Evolutionary conservation across 2,113 vertebrate genomes (phyloP).

Genomic region (Spilogale gracilis): DNA sequence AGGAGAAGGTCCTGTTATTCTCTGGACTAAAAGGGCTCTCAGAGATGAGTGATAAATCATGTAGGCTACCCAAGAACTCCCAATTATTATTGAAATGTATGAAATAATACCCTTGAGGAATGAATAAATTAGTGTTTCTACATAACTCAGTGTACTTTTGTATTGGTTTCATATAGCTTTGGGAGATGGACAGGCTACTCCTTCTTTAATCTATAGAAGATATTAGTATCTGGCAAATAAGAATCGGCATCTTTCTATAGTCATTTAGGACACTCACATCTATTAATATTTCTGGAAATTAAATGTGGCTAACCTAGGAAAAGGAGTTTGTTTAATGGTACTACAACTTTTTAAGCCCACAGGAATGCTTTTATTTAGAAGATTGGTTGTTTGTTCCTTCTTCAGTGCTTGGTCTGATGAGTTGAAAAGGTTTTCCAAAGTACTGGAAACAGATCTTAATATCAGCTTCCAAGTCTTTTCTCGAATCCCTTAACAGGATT

Average conservation of each 20-base stretch:
- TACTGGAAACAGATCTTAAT: conserved; percentile 74
- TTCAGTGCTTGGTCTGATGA: conserved; percentile 71
- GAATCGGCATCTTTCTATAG: background rate
- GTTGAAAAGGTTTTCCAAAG: conserved; percentile 77
- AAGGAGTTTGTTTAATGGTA: conserved; percentile 54
- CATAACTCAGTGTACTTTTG: conserved; percentile 1
- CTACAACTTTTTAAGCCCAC: conserved; percentile 67
- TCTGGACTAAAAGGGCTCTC: background rate
- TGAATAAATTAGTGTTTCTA: background rate
- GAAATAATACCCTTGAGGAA: background rate
- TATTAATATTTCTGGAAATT: conserved; percentile 56
- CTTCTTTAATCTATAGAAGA: background rate
- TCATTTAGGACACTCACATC: background rate
- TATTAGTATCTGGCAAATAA: conserved; percentile 16
- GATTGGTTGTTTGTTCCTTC: conserved; percentile 76
- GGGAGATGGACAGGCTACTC: background rate
- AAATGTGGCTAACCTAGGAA: conserved; percentile 22
- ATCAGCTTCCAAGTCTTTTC: conserved; percentile 76
- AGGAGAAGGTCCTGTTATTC: conserved; percentile 31
- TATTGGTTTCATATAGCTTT: conserved; percentile 43
- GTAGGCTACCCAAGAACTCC: background rate
- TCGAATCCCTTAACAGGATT: conserved; percentile 65
- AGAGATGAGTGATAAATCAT: conserved; percentile 25
- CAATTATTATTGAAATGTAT: background rate
- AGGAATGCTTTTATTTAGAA: conserved; percentile 79